Evolutionary conservation across 2,113 vertebrate genomes (phyloP), one percentile per base, ranked within the genome.

Genomic region (Urocynchramus pylzowi): DNA sequence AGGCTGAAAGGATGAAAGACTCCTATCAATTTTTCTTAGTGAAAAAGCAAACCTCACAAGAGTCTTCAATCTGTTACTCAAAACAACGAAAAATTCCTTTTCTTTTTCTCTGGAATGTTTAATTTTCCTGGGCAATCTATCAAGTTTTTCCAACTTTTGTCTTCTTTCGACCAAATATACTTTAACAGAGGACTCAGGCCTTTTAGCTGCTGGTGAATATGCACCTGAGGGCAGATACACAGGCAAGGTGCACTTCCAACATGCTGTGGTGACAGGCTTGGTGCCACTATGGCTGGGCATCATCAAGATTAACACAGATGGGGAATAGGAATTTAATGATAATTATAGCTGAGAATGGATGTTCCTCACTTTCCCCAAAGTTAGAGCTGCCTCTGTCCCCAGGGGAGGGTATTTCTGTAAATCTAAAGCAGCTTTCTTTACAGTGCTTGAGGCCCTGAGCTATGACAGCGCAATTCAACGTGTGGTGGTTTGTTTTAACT

Each of bases 1-100:
- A 92, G 33, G 64, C 59, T 94, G 70, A 92, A 90, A 94, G 39
- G 49, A 92, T 83, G 76, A 88, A 92, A 92, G 88, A 50, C 30
- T 90, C 31, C 54, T 39, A 93, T 84, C 75, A 93, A 61, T 92
- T 90, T 85, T 94, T 65, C 53, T 65, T 70, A 42, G 45, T 2
- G 11, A 77, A 16, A 83, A 83, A 93, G 33, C 20, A 86, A 92
- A 86, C 18, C 50, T 90, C 7, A 1, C 33, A 86, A 83, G 23
- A 67, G 21, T 35, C 47, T 83, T 90, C 75, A 65, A 9, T 70
- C 52, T 89, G 65, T 37, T 61, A 57, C 59, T 59, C 63, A 63
- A 27, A 94, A 88, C n/a, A 80, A 69, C 27, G 35, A 96, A 93
- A 75, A 68, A 56, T 13, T 61, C 16, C 10, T 52, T 49, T 63